Evolutionary conservation across 2,113 vertebrate species (phyloP), one percentile per base, ranked within the genome.

Genomic region (Ctenodactylus gundi): DNA sequence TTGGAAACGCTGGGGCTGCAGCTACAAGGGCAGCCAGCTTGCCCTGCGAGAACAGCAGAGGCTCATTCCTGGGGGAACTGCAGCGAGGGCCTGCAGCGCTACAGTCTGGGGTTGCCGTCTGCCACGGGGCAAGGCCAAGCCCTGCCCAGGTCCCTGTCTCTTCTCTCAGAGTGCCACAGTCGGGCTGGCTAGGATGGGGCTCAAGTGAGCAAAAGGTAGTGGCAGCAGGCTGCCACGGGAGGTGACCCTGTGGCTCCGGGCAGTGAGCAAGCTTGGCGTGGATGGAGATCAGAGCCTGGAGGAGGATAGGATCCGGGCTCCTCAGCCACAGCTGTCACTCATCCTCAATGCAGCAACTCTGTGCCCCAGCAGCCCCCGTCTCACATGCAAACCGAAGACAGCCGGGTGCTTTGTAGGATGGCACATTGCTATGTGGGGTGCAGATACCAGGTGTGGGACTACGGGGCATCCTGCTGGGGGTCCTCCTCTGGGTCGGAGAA

Each of bases 1-100:
- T 81, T 60, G 80, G 49, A 87, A 65, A 60, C 91, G 90, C 87
- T 90, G 94, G 96, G 72, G 84, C 65, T 76, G 91, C 55, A 64
- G 70, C 41, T 72, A 51, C 34, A 88, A 72, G 44, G 87, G 88
- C 72, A 44, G 67, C 18, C 75, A 20, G 88, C 60, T 78, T n/a
- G 5, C 73, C 67, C 58, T 18, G 25, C 85, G 68, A 90, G 64
- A 78, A 36, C 84, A 70, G 31, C n/a, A 60, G 23, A 34, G 20
- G 41, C 49, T 90, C 25, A 46, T 75, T 83, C 64, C 29, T 36
- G 31, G 31, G 81, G 68, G 57, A 78, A 64, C 68, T 6, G n/a
- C 20, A 17, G 60, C 13, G 51, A 64, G 29, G 34, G 34, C 18
- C 80, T 86, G 81, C 18, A 21, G 93, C 51, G 27, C n/a, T 1